Percentiles rank a stretch among this genome's conserved stretches.
These are phyloP conservation scores for Glaucidium brasilianum DNA, from an alignment of 2,113 vertebrate species.

Conservation along the genomic window DNA sequence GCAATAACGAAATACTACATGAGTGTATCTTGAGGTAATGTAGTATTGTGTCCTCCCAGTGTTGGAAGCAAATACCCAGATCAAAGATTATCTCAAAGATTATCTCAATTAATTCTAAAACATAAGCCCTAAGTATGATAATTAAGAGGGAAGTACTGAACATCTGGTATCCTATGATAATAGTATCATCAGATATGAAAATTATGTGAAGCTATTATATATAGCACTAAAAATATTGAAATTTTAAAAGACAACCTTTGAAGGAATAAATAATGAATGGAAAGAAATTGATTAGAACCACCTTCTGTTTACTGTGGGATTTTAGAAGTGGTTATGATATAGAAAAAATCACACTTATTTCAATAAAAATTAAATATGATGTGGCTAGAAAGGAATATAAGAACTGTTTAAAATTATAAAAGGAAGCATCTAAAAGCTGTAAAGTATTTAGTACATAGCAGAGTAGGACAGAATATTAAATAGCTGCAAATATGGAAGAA, in stretches of 20 bases:
- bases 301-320: background rate
- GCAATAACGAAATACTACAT: background rate
- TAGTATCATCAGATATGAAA: background rate
- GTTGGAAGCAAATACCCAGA: background rate
- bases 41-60: background rate
- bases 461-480: background rate
- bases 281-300: background rate
- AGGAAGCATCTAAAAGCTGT: background rate
- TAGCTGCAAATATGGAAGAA: background rate
- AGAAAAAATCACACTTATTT: background rate
- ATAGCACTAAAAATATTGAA: background rate
- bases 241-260: background rate
- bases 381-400: background rate
- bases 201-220: background rate
- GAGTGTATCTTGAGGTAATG: background rate
- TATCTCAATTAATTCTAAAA: background rate
- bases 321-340: background rate
- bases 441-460: background rate
- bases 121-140: background rate
- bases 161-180: slow-evolving; percentile 18
- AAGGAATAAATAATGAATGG: background rate
- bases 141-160: background rate
- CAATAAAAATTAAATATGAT: background rate
- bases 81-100: background rate
- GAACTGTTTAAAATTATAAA: background rate